Percentiles rank a stretch among this genome's conserved stretches.
phyloP scores from a whole-genome alignment of 2,113 vertebrate genomes.

The Notarius quadriscutis region DNA sequence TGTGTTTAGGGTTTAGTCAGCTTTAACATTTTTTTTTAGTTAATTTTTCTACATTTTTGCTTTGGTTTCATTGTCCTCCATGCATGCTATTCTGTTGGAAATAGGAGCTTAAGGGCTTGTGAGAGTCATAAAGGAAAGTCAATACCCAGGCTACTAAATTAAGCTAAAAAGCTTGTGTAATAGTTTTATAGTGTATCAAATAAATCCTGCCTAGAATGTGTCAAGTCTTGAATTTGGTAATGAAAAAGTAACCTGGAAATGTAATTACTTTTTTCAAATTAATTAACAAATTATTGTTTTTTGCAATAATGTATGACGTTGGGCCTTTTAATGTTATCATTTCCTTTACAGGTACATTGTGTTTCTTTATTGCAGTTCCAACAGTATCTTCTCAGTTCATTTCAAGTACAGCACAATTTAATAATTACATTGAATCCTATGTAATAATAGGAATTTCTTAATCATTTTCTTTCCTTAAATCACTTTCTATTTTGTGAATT shows the following conservation, averaged over 20 bases:
- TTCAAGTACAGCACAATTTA: neutral
- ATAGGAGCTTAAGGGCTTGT: neutral
- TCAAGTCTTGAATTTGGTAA: neutral
- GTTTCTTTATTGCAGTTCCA: neutral
- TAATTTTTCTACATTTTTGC: neutral
- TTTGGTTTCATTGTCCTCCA: neutral
- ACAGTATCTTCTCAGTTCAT: neutral
- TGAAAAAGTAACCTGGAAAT: neutral
- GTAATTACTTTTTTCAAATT: neutral
- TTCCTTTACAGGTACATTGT: neutral
- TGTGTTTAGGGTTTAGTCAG: neutral
- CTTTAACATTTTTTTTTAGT: neutral
- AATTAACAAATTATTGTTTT: neutral
- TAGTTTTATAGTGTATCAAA: neutral
- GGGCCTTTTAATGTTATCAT: neutral
- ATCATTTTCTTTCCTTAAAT: neutral
- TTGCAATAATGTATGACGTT: neutral
- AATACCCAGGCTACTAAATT: neutral
- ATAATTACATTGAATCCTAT: neutral
- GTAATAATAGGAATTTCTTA: neutral
- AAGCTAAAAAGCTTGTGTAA: neutral
- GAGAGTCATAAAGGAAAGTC: neutral
- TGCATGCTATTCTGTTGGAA: neutral
- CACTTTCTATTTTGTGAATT: conserved; percentile 20
- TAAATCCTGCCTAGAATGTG: neutral